Conservation (phyloP, 2,797 vertebrate species). For the Sternarchorhynchus goeldii region DNA sequence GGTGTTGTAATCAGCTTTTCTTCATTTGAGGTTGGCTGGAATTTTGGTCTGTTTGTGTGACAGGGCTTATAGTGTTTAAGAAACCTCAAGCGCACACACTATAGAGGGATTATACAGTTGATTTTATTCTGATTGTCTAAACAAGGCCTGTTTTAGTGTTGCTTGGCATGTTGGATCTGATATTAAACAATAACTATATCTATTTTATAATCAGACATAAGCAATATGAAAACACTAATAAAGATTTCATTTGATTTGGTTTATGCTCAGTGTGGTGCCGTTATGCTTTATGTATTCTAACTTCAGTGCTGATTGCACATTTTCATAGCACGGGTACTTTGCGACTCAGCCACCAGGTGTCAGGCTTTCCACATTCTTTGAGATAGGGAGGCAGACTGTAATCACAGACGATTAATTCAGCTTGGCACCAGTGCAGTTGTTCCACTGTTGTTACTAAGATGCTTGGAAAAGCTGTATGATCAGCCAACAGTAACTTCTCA, state of each 20-base stretch:
- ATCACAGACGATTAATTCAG: background rate
- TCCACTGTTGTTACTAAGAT: background rate
- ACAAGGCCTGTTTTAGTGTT: background rate
- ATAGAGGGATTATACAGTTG: background rate
- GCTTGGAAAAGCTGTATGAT: constrained; percentile 4
- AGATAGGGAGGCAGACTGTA: background rate
- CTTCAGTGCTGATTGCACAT: background rate
- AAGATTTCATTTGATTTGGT: background rate
- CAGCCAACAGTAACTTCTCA: background rate
- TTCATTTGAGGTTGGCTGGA: constrained; percentile 16
- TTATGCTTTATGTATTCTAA: background rate
- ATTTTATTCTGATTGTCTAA: too few relatives aligned
- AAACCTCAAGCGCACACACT: background rate
- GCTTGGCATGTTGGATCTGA: background rate
- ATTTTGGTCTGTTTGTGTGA: constrained; percentile 10
- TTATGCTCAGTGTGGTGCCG: background rate
- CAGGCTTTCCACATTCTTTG: constrained; percentile 60
- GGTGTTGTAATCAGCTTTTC: constrained; percentile 17
- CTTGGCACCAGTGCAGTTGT: background rate
- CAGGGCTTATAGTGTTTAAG: background rate
- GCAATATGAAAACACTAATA: background rate
- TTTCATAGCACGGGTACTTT: background rate
- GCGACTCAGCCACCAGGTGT: constrained; percentile 64
- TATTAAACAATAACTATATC: background rate
- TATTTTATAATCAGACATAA: constrained; percentile 1